These are phyloP conservation scores for Scaptomyza polygonia DNA, from an alignment of 2,888 invertebrate genomes.

Conservation along the genomic window DNA sequence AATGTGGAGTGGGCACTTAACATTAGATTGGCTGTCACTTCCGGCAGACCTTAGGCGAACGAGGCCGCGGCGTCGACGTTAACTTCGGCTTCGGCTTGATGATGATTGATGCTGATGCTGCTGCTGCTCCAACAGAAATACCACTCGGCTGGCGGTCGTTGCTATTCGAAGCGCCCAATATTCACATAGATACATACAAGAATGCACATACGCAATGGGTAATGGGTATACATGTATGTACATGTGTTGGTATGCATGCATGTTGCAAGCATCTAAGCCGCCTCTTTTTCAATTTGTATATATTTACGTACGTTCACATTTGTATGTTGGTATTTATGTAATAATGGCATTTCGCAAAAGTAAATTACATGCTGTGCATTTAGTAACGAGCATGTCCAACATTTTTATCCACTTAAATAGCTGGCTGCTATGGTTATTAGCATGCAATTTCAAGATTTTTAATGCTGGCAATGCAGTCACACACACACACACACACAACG, in stretches of 20 bases:
- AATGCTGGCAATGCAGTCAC: slow-evolving; percentile 63
- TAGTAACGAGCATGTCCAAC: slow-evolving; percentile 76
- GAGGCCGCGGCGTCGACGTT: slow-evolving; percentile 26
- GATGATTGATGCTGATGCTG: slow-evolving; percentile 76
- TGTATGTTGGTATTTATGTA: slow-evolving; percentile 27
- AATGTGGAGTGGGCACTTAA: slow-evolving; percentile 73
- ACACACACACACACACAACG: slow-evolving; percentile 41
- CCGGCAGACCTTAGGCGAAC: slow-evolving; percentile 69
- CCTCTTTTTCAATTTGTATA: slow-evolving; percentile 14
- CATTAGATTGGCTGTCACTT: slow-evolving; percentile 76
- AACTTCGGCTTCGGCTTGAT: slow-evolving; percentile 49
- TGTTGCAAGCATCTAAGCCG: slow-evolving; percentile 20
- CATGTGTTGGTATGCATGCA: slow-evolving; percentile 5
- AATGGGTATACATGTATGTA: background rate
- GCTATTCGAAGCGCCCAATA: slow-evolving; percentile 29
- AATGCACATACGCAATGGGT: no score
- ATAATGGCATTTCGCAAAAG: slow-evolving; percentile 64
- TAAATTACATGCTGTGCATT: slow-evolving; percentile 75
- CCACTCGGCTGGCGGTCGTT: slow-evolving; percentile 29
- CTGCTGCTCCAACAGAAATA: slow-evolving; percentile 40
- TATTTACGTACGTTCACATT: background rate
- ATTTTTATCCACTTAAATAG: slow-evolving; percentile 73
- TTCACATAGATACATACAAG: slow-evolving; percentile 17
- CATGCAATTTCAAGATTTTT: slow-evolving; percentile 75
- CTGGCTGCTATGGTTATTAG: slow-evolving; percentile 68